A percentile compares a stretch with the other conserved stretches of the same genome.
phyloP scores from a whole-genome alignment of 2,888 invertebrate species.

The Archaeoteleia sp. region DNA sequence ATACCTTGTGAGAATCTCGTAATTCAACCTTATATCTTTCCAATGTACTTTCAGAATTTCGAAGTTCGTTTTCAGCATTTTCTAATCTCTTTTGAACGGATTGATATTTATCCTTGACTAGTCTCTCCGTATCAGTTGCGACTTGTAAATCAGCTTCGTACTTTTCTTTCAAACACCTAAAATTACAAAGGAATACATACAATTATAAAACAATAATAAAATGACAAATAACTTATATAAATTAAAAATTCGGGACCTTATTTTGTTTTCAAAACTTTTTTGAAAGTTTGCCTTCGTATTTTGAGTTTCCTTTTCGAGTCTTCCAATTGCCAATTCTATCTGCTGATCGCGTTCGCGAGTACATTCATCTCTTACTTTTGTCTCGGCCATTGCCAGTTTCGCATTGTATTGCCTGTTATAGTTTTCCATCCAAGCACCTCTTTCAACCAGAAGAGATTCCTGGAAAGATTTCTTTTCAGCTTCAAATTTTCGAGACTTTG shows the following conservation, averaged over 20 bases:
- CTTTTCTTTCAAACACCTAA: constrained; percentile 84
- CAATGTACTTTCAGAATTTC: constrained; percentile 78
- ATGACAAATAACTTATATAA: neutral
- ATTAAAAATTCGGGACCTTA: constrained; percentile 64
- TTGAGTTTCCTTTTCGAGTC: constrained; percentile 81
- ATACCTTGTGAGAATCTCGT: constrained; percentile 46
- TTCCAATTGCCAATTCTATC: constrained; percentile 84
- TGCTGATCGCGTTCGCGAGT: constrained; percentile 86
- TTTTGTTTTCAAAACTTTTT: constrained; percentile 78
- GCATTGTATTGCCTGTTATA: constrained; percentile 80
- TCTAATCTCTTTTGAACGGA: constrained; percentile 81
- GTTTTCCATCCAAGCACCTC: constrained; percentile 80
- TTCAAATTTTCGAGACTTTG: constrained; percentile 64
- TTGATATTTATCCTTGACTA: constrained; percentile 81
- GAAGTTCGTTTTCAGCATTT: constrained; percentile 80
- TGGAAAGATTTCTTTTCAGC: constrained; percentile 78
- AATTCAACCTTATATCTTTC: constrained; percentile 79
- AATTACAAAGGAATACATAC: constrained; percentile 33
- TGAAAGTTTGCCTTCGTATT: constrained; percentile 77
- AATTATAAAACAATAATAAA: neutral
- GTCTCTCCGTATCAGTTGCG: constrained; percentile 81
- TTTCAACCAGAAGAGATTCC: constrained; percentile 79
- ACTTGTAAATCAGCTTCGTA: constrained; percentile 84
- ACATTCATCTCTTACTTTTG: constrained; percentile 81
- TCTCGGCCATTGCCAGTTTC: constrained; percentile 81